Percentiles rank a stretch among this genome's conserved stretches.
phyloP scores from a whole-genome alignment of 2,113 vertebrate species.

The Camelus dromedarius region DNA sequence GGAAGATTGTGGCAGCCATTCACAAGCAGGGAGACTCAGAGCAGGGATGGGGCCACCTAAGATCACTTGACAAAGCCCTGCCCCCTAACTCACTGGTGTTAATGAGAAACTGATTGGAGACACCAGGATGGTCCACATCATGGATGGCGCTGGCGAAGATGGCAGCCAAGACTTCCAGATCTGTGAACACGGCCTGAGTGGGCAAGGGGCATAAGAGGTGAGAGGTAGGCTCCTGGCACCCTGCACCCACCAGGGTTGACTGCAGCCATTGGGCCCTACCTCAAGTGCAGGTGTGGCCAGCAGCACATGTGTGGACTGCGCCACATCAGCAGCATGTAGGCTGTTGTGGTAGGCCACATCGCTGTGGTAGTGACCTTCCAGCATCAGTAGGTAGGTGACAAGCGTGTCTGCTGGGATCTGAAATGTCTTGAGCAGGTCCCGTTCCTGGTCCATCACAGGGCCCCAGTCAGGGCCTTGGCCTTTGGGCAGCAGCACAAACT shows the following conservation, averaged over 20 bases:
- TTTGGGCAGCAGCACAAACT: not conserved
- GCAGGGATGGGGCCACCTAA: not conserved
- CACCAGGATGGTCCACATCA: conserved; percentile 95
- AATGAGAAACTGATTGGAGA: conserved; percentile 97
- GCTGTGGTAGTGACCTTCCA: conserved; percentile 94
- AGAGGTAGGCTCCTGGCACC: not conserved
- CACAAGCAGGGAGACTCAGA: not conserved
- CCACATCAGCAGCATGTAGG: conserved; percentile 95
- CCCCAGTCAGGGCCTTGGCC: not conserved
- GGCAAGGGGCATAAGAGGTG: not conserved
- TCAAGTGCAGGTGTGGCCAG: conserved; percentile 94
- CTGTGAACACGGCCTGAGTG: conserved; percentile 94
- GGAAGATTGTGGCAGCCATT: not conserved
- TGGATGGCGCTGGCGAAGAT: conserved; percentile 96
- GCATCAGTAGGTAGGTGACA: conserved; percentile 93
- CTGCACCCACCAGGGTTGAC: not conserved
- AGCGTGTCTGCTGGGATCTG: conserved; percentile 93
- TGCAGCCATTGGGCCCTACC: conserved; percentile 78
- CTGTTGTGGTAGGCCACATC: conserved; percentile 97
- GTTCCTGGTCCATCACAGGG: conserved; percentile 86
- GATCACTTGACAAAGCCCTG: not conserved
- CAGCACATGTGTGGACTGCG: conserved; percentile 94
- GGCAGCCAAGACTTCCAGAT: conserved; percentile 95
- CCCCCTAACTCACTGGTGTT: conserved; percentile 93
- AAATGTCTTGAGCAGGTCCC: conserved; percentile 96